A percentile compares a stretch with the other conserved stretches of the same genome.
phyloP scores from a whole-genome alignment of 2,797 vertebrate species.

The Coluber constrictor region DNA sequence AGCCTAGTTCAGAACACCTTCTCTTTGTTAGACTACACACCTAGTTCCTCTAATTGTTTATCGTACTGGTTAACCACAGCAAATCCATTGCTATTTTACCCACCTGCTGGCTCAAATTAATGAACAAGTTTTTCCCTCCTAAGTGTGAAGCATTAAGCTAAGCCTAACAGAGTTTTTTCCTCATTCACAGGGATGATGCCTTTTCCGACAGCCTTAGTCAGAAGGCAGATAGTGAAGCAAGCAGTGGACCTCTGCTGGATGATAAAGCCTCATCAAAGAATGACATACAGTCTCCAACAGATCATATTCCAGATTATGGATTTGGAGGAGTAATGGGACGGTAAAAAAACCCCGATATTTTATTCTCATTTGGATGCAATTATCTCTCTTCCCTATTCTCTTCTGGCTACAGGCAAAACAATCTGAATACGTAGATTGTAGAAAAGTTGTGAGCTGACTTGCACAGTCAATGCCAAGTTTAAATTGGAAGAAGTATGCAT shows the following conservation, averaged over 20 bases:
- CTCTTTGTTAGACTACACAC: not conserved
- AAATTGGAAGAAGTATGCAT: not conserved
- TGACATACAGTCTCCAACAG: slow-evolving; percentile 88
- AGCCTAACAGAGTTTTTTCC: slow-evolving; percentile 21
- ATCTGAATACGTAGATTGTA: not conserved
- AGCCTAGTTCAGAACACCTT: too few species aligned
- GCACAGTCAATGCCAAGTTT: not conserved
- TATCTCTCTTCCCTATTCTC: accelerated
- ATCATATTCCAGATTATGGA: slow-evolving; percentile 84
- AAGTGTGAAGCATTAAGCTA: not conserved
- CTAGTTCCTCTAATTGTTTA: not conserved
- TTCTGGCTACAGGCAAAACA: not conserved
- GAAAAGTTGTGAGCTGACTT: accelerated
- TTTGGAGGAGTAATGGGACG: slow-evolving; percentile 86
- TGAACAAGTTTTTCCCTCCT: not conserved
- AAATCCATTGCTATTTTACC: not conserved
- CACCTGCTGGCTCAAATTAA: not conserved
- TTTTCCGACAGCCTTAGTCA: slow-evolving; percentile 90
- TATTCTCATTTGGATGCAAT: accelerated
- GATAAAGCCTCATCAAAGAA: slow-evolving; percentile 86
- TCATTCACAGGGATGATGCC: slow-evolving; percentile 83
- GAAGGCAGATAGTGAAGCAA: slow-evolving; percentile 85
- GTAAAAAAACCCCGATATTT: slow-evolving; percentile 63
- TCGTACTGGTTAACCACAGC: not conserved
- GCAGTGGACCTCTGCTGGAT: slow-evolving; percentile 83